Evolutionary conservation across 1,140 invertebrate genomes (phyloP).

Genomic region (Sesamia nonagrioides): DNA sequence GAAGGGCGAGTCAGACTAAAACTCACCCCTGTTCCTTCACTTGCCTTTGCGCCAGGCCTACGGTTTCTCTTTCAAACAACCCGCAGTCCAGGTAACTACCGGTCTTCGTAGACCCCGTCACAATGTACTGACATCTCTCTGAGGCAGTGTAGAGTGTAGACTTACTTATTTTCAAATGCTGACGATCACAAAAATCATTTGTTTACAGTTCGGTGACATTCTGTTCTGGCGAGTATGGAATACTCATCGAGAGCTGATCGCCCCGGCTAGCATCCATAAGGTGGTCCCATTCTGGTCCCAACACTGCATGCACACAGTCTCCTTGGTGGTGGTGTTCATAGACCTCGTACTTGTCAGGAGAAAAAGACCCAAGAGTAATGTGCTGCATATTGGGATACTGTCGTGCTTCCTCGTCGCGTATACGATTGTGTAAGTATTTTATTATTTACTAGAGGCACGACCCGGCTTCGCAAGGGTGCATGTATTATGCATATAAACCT

Average conservation of each 20-base stretch:
- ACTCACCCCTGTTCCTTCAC: too few species aligned
- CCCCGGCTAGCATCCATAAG: constrained; percentile 61
- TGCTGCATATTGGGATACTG: constrained; percentile 58
- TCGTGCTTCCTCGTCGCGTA: constrained; percentile 63
- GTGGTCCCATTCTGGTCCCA: constrained; percentile 71
- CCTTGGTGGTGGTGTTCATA: constrained; percentile 65
- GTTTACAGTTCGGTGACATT: constrained; percentile 74
- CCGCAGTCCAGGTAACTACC: too few species aligned
- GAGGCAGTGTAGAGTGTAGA: too few species aligned
- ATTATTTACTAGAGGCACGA: not conserved
- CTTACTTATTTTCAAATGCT: too few species aligned
- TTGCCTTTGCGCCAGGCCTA: too few species aligned
- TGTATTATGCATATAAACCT: too few species aligned
- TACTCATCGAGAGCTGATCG: constrained; percentile 64
- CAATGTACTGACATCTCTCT: too few species aligned
- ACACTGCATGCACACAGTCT: constrained; percentile 76
- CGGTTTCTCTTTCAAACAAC: too few species aligned
- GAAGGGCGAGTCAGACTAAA: too few species aligned
- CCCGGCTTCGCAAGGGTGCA: too few species aligned
- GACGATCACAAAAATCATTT: too few species aligned
- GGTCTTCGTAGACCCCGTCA: too few species aligned
- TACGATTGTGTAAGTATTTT: constrained; percentile 65
- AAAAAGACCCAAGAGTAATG: constrained; percentile 63
- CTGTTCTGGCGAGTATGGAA: constrained; percentile 76
- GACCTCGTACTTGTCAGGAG: constrained; percentile 69